A percentile compares a stretch with the other conserved stretches of the same genome.
Evolutionary conservation across 2,888 invertebrate species (phyloP).

Genomic region (Papilio gigon): DNA sequence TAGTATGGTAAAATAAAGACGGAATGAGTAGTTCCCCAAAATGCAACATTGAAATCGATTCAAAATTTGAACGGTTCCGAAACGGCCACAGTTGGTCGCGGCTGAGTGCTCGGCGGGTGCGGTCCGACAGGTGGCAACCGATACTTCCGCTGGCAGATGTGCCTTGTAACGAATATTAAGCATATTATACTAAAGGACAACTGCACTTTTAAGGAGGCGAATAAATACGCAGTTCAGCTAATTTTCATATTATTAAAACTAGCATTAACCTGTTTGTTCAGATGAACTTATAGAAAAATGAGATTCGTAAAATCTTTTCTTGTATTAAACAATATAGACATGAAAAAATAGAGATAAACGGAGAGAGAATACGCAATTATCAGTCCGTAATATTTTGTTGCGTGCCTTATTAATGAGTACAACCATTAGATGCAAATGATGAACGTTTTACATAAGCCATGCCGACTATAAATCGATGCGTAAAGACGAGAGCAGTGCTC

Average conservation of each 20-base stretch:
- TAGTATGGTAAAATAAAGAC: no score
- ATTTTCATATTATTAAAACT: not conserved
- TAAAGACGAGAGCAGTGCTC: not conserved
- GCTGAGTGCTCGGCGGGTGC: conserved; percentile 46
- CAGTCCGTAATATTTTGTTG: no score
- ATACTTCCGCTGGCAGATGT: conserved; percentile 48
- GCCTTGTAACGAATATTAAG: conserved; percentile 31
- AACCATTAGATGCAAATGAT: not conserved
- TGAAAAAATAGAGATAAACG: no score
- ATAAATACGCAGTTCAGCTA: not conserved
- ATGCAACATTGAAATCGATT: not conserved
- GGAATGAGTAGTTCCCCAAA: not conserved
- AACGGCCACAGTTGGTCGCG: conserved; percentile 43
- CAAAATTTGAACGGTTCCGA: conserved; percentile 18
- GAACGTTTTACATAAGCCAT: not conserved
- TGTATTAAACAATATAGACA: no score
- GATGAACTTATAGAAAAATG: no score
- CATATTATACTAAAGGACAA: conserved; percentile 7
- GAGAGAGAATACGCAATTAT: no score
- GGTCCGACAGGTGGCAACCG: conserved; percentile 56
- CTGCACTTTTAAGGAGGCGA: not conserved
- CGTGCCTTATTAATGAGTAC: no score
- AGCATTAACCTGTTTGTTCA: no score
- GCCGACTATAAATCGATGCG: not conserved
- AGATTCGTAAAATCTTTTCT: no score